A percentile compares a stretch with the other conserved stretches of the same genome.
phyloP scores from a whole-genome alignment of 2,113 vertebrate genomes.

The Pseudolaguvia tuberculata region DNA sequence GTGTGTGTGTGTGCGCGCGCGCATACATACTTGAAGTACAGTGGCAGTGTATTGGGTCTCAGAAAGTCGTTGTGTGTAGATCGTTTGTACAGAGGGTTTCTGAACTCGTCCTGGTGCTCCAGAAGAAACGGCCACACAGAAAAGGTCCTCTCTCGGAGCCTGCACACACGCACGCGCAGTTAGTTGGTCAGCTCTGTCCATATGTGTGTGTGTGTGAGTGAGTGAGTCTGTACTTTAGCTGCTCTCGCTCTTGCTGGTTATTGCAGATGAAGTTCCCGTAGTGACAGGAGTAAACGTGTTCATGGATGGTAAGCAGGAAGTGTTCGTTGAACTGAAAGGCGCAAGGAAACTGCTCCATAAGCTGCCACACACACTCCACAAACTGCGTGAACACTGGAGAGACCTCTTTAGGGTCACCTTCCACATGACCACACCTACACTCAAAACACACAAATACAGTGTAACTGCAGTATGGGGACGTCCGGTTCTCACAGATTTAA shows the following conservation, averaged over 20 bases:
- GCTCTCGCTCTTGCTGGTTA: constrained; percentile 72
- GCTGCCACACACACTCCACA: constrained; percentile 77
- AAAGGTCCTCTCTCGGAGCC: constrained; percentile 74
- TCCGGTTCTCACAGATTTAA: not conserved
- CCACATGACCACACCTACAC: constrained; percentile 74
- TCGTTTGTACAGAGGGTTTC: constrained; percentile 73
- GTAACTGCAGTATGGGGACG: not conserved
- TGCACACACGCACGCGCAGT: constrained; percentile 43
- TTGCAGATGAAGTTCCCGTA: constrained; percentile 83
- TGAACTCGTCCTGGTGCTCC: constrained; percentile 68
- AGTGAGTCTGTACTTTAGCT: constrained; percentile 61
- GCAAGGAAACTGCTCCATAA: constrained; percentile 77
- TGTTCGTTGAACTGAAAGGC: constrained; percentile 74
- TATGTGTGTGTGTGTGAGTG: not conserved
- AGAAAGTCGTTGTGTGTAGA: constrained; percentile 62
- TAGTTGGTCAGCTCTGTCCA: too few relatives aligned
- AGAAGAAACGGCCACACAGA: constrained; percentile 77
- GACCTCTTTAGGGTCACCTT: constrained; percentile 73
- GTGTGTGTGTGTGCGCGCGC: constrained; percentile 10
- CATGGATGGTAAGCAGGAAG: constrained; percentile 73
- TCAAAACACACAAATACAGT: not conserved
- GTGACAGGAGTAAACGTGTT: constrained; percentile 77
- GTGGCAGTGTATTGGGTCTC: constrained; percentile 70
- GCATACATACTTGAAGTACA: constrained; percentile 71
- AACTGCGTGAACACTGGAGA: constrained; percentile 83